Base-by-base conservation (phyloP, 2,797 vertebrate species). In the Onychomys torridus region DNA sequence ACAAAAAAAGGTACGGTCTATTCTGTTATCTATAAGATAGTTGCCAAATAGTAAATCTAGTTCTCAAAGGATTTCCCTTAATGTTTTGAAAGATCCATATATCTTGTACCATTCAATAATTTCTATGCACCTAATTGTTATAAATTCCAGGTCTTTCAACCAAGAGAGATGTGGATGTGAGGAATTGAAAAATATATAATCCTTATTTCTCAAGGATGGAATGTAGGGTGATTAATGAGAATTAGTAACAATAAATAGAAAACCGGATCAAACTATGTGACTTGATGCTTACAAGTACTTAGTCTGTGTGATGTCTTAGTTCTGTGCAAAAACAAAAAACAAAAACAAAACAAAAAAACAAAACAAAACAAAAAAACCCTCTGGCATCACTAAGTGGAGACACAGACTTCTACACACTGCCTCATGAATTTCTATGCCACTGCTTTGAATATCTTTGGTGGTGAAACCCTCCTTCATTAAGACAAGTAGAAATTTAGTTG, bases 41-140 rank as follows among this genome's bases (percentile, higher is more conserved):
- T 75, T 71, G 37, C 37, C 81, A 84, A 92, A 55, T 67, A 96
- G 43, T 75, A 37, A 55, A 92, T 69, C n/a, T 17, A 88, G 73
- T 93, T 95, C 84, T 34, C 61, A 85, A 88, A 27, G 65, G 40
- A 76, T 91, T 88, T 81, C 88, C 73, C 75, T 75, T 92, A 61
- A 49, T 95, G 55, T 79, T 94, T 95, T 91, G 89, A 96, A 89
- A 27, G 16, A 79, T 65, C 34, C 57, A 71, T 76, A 19, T 86
- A 57, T 83, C 61, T 86, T 94, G 3, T 19, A 46, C n/a, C 59
- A 21, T 55, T 89, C 71, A 55, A 93, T 85, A 92, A 89, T 93
- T 89, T 97, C 65, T 75, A 73, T 81, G 34, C 32, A 86, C 57
- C 6, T 79, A 75, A 52, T 71, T 91, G 6, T 63, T 82, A 16